phyloP scores from a whole-genome alignment of 2,113 vertebrate species.

The Anolis sagrei region DNA sequence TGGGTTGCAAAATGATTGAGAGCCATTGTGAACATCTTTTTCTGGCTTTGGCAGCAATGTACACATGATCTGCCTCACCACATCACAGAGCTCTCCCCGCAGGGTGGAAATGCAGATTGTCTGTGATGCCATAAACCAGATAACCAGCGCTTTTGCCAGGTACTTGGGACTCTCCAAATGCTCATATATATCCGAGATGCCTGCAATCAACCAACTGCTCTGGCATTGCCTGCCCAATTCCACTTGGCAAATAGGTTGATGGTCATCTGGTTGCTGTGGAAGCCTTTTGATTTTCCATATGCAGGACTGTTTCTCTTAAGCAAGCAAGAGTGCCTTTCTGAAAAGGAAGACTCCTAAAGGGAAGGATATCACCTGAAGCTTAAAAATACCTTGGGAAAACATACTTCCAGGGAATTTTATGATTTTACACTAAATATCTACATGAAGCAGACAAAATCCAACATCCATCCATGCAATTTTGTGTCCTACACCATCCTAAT shows the following conservation, averaged over 20 bases:
- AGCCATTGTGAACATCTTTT: fast-evolving
- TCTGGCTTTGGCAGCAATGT: not conserved
- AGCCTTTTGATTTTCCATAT: slow-evolving; percentile 36
- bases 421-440: not conserved
- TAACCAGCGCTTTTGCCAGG: slow-evolving; percentile 30
- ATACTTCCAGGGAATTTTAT: not conserved
- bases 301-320: not conserved
- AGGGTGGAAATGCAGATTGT: slow-evolving; percentile 21
- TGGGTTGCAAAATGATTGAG: not conserved
- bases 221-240: not conserved
- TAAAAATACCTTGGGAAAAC: not conserved
- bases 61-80: not conserved
- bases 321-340: slow-evolving; percentile 21
- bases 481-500: too few species aligned
- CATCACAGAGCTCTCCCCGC: fast-evolving
- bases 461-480: too few species aligned
- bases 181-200: slow-evolving; percentile 38
- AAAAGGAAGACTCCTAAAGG: not conserved
- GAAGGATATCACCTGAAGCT: not conserved
- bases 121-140: slow-evolving; percentile 24
- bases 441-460: too few species aligned
- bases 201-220: slow-evolving; percentile 50
- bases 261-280: not conserved
- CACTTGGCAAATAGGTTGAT: slow-evolving; percentile 15
- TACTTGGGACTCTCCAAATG: slow-evolving; percentile 35